phyloP scores from a whole-genome alignment of 2,888 invertebrate genomes.

The Leptinotarsa juncta region DNA sequence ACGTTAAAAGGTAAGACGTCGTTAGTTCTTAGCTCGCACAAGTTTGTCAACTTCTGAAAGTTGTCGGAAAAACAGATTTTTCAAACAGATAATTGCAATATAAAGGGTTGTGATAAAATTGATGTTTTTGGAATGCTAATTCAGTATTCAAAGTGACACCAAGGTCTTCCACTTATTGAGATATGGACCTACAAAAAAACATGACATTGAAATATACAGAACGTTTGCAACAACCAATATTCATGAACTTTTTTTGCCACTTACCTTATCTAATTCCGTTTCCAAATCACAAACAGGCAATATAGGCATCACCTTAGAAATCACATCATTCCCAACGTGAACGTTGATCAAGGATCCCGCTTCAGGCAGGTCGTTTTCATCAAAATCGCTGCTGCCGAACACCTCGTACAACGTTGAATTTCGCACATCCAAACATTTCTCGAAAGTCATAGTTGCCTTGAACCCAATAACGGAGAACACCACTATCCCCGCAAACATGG shows the following conservation, averaged over 20 bases:
- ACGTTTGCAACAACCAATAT: not conserved
- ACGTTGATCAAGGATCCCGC: conserved; percentile 70
- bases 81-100: no score
- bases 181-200: no score
- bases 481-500: conserved; percentile 91
- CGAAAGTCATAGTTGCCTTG: conserved; percentile 87
- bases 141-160: no score
- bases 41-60: no score
- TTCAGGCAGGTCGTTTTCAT: conserved; percentile 67
- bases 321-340: conserved; percentile 68
- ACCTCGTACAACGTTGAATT: conserved; percentile 72
- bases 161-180: no score
- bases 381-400: conserved; percentile 67
- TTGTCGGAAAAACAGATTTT: no score
- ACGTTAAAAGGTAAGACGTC: no score
- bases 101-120: no score
- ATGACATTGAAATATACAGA: no score
- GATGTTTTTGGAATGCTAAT: no score
- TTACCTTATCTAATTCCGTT: conserved; percentile 89
- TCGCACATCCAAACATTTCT: conserved; percentile 76
- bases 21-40: no score
- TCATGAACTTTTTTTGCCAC: conserved; percentile 50
- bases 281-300: conserved; percentile 84
- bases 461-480: conserved; percentile 96
- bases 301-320: conserved; percentile 73